Evolutionary conservation across 2,888 invertebrate species (phyloP).

Genomic region (Xestia rhomboidea): DNA sequence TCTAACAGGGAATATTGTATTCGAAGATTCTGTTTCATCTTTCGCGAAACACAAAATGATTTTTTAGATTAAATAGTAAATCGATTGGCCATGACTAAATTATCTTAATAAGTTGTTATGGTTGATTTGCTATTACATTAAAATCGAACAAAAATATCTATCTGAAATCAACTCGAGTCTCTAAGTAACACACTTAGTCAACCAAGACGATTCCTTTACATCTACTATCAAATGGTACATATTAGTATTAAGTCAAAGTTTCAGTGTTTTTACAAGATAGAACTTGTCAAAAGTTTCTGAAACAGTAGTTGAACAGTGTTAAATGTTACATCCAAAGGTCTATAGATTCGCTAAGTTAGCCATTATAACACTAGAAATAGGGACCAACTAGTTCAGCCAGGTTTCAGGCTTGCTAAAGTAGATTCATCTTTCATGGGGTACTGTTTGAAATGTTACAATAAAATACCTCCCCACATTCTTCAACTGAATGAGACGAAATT

Average conservation of each 20-base stretch:
- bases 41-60: background rate
- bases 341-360: background rate
- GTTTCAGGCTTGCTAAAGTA: no score
- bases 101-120: background rate
- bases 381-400: no score
- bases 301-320: background rate
- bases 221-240: background rate
- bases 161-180: background rate
- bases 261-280: conserved; percentile 9
- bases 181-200: background rate
- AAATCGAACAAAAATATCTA: background rate
- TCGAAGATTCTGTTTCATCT: background rate
- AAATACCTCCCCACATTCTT: no score
- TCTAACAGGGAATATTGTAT: background rate
- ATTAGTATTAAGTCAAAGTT: background rate
- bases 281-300: background rate
- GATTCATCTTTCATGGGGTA: no score
- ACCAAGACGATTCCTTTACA: background rate
- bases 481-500: no score
- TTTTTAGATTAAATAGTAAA: background rate
- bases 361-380: no score
- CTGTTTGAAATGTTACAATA: no score
- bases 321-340: background rate
- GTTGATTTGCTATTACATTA: background rate
- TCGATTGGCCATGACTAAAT: background rate